Evolutionary conservation across 2,113 vertebrate genomes (phyloP).

Genomic region (Cryptomyrus ogoouensis): DNA sequence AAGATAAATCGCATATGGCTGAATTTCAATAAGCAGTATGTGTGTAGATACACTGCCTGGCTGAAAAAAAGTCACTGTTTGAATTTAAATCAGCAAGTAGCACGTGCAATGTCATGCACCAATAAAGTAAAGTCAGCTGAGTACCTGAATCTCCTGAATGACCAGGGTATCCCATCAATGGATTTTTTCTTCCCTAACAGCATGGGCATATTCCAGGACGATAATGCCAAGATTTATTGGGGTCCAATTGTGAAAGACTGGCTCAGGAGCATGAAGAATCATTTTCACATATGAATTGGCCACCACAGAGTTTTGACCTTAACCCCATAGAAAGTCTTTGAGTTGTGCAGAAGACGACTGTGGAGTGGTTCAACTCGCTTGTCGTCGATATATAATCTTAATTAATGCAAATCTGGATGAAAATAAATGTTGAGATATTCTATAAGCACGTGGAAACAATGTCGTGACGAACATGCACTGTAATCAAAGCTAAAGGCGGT

Average conservation of each 20-base stretch:
- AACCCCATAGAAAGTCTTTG: neutral
- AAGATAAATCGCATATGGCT: neutral
- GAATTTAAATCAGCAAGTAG: neutral
- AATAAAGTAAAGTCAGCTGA: neutral
- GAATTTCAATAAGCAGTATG: neutral
- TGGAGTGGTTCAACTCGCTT: neutral
- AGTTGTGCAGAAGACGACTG: neutral
- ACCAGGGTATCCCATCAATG: neutral
- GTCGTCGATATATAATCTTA: neutral
- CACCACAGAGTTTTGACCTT: neutral
- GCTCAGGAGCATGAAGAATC: neutral
- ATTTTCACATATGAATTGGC: neutral
- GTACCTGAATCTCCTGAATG: neutral
- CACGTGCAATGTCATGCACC: neutral
- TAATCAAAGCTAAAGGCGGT: neutral
- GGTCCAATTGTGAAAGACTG: neutral
- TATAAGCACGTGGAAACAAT: neutral
- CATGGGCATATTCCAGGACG: neutral
- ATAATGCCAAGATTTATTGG: neutral
- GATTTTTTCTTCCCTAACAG: neutral
- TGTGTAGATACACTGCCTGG: neutral
- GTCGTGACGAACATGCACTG: neutral
- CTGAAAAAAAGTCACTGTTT: neutral
- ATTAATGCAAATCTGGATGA: neutral
- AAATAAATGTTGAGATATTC: neutral